Conservation (phyloP, 2,113 vertebrate species). For the Epinephelus lanceolatus region DNA sequence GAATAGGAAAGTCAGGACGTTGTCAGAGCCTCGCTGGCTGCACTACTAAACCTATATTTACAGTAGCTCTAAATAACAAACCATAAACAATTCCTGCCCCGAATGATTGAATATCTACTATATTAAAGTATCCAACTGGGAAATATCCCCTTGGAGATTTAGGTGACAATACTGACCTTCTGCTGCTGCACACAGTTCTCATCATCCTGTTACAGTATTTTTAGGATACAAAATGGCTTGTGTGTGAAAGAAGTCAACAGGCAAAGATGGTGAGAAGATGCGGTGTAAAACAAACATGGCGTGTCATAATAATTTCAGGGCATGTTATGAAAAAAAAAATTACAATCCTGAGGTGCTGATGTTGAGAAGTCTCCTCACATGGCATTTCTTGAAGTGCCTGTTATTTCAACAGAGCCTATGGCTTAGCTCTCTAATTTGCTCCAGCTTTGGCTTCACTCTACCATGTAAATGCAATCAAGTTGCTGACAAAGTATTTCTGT, state of each 20-base stretch:
- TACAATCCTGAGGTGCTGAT: constrained; percentile 45
- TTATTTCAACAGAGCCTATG: constrained; percentile 65
- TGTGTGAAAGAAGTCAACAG: not conserved
- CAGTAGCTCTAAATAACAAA: not conserved
- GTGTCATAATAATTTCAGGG: constrained; percentile 29
- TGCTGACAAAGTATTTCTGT: constrained; percentile 80
- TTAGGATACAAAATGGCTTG: not conserved
- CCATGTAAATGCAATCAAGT: constrained; percentile 80
- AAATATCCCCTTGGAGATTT: constrained; percentile 3
- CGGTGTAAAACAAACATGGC: constrained; percentile 20
- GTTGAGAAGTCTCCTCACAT: constrained; percentile 41
- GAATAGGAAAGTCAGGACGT: constrained; percentile 35
- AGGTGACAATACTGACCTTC: constrained; percentile 13
- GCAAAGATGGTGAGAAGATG: not conserved
- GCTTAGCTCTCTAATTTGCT: constrained; percentile 72
- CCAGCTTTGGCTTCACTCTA: constrained; percentile 74
- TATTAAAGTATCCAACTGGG: constrained; percentile 1
- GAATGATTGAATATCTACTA: not conserved
- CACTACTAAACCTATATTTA: not conserved
- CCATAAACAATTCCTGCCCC: not conserved
- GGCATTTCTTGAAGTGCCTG: constrained; percentile 54
- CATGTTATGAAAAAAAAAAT: constrained; percentile 5
- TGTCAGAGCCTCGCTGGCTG: constrained; percentile 10
- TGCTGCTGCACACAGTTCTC: not conserved
- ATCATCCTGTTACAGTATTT: constrained; percentile 4